A percentile compares a stretch with the other conserved stretches of the same genome.
Conservation (phyloP, 2,888 invertebrate genomes). For the Malacosoma neustria region DNA sequence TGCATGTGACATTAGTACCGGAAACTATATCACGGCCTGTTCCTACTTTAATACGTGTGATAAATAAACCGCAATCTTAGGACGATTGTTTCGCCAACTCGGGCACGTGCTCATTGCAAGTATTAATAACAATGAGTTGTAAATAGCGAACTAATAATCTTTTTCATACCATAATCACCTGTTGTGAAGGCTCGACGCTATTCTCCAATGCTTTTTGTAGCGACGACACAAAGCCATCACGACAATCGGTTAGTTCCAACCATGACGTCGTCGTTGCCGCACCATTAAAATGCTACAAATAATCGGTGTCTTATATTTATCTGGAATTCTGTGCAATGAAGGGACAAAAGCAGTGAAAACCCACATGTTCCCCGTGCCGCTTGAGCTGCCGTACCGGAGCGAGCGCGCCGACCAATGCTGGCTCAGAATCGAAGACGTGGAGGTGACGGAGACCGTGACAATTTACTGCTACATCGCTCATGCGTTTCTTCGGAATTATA, state of each 20-base stretch:
- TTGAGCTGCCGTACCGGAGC: conserved; percentile 54
- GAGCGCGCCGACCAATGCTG: conserved; percentile 61
- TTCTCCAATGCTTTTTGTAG: conserved; percentile 46
- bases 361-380: conserved; percentile 45
- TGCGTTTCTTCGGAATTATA: conserved; percentile 42
- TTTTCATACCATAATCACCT: conserved; percentile 48
- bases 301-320: conserved; percentile 23
- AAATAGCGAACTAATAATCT: conserved; percentile 52
- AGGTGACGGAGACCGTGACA: conserved; percentile 47
- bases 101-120: conserved; percentile 24
- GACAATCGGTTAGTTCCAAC: conserved; percentile 51
- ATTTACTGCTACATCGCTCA: conserved; percentile 48
- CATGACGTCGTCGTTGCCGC: conserved; percentile 49
- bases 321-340: conserved; percentile 20
- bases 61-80: conserved; percentile 7
- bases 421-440: conserved; percentile 54
- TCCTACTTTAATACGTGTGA: neutral
- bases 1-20: conserved; percentile 4
- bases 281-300: conserved; percentile 62
- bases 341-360: conserved; percentile 29
- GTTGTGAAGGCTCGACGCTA: conserved; percentile 37
- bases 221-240: conserved; percentile 34
- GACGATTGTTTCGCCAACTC: conserved; percentile 8
- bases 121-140: conserved; percentile 39
- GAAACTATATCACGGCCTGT: conserved; percentile 6